phyloP scores from a whole-genome alignment of 2,888 invertebrate genomes.

The Pachydiplax longipennis region DNA sequence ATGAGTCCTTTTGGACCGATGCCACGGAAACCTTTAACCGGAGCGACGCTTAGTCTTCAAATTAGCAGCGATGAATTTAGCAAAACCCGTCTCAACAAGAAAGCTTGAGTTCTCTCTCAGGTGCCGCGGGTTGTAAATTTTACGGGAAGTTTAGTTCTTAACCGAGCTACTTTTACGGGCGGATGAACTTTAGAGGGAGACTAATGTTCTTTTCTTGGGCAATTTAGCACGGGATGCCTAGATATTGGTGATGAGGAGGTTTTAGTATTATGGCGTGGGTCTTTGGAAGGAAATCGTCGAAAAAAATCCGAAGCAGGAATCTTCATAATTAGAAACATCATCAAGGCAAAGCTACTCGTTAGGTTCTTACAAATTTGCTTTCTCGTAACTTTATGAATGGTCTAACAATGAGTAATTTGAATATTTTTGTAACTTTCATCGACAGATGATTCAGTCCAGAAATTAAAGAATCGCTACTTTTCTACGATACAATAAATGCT shows the following conservation, averaged over 20 bases:
- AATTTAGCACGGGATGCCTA: neutral
- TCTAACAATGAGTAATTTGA: too few relatives aligned
- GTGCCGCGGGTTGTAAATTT: neutral
- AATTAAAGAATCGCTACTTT: too few relatives aligned
- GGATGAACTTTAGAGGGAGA: neutral
- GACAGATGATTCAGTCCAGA: too few relatives aligned
- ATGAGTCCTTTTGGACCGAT: neutral
- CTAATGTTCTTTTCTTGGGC: neutral
- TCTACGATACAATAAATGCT: too few relatives aligned
- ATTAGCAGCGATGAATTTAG: neutral
- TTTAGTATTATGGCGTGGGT: too few relatives aligned
- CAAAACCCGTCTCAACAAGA: neutral
- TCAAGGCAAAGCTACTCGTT: too few relatives aligned
- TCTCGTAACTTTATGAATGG: too few relatives aligned
- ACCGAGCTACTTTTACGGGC: neutral
- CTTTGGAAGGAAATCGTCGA: too few relatives aligned
- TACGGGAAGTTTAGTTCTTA: neutral
- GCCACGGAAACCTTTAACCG: neutral
- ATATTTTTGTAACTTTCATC: too few relatives aligned
- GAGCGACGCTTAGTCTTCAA: neutral
- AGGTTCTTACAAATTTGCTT: too few relatives aligned
- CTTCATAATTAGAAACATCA: too few relatives aligned
- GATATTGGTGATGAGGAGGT: neutral
- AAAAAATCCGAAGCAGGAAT: too few relatives aligned
- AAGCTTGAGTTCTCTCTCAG: neutral